A percentile compares a stretch with the other conserved stretches of the same genome.
Evolutionary conservation across 1,140 invertebrate genomes (phyloP).

Genomic region (Camponotus vicinus): DNA sequence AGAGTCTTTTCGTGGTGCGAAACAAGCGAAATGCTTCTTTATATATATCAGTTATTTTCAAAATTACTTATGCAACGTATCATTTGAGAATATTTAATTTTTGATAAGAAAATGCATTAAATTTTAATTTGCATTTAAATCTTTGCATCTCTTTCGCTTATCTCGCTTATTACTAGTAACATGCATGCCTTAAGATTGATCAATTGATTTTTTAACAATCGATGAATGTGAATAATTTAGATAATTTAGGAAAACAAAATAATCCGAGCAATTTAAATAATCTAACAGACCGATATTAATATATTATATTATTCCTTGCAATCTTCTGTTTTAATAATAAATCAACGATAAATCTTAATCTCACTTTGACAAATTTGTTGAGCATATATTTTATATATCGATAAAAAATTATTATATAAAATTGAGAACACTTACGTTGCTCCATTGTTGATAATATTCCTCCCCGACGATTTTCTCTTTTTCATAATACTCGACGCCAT

Average conservation of each 20-base stretch:
- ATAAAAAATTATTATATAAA: not conserved
- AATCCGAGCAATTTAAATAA: not conserved
- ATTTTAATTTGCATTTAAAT: not conserved
- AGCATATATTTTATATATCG: not conserved
- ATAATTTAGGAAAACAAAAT: not conserved
- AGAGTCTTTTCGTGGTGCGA: conserved; percentile 5
- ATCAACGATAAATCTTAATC: conserved; percentile 5
- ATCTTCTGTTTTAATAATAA: not conserved
- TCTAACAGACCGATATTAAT: not conserved
- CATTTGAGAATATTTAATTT: not conserved
- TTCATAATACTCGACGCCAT: conserved; percentile 98
- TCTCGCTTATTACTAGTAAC: not conserved
- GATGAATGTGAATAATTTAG: not conserved
- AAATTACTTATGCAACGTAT: too few species aligned
- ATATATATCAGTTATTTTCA: not conserved
- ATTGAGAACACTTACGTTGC: conserved; percentile 90
- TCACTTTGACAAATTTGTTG: not conserved
- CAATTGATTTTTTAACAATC: not conserved
- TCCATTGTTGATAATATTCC: conserved; percentile 97
- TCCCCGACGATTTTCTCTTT: conserved; percentile 96
- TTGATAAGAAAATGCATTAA: not conserved
- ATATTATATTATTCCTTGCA: not conserved
- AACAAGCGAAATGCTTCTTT: conserved; percentile 9
- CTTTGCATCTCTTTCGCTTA: not conserved
- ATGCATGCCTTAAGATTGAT: not conserved